Percentiles rank a stretch among this genome's conserved stretches.
Conservation (phyloP, 2,113 vertebrate species). For the Peromyscus californicus region DNA sequence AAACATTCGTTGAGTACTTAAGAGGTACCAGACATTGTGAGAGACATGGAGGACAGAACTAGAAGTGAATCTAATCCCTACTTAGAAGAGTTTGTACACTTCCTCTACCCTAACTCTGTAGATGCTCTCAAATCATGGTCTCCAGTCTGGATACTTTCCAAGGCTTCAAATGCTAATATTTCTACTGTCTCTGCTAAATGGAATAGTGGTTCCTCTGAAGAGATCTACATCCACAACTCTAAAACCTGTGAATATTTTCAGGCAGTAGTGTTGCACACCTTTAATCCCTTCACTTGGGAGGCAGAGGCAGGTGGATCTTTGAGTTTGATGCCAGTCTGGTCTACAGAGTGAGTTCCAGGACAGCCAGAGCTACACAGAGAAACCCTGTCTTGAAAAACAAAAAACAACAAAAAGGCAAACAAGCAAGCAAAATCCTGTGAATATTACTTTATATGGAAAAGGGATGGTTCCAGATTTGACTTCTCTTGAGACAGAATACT, state of each 20-base stretch:
- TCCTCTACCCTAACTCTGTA: not conserved
- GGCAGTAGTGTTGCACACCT: not conserved
- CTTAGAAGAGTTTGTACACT: slow-evolving; percentile 29
- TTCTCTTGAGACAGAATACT: not conserved
- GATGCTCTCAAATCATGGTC: slow-evolving; percentile 26
- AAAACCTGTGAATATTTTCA: not conserved
- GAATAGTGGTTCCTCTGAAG: not conserved
- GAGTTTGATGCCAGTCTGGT: not conserved
- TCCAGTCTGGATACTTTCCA: slow-evolving; percentile 29
- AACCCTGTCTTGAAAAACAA: not conserved
- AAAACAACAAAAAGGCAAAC: not conserved
- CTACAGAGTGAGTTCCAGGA: not conserved
- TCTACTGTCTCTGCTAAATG: not conserved
- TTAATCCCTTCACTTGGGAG: not conserved
- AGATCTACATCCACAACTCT: not conserved
- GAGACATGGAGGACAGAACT: not conserved
- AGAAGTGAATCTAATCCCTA: not conserved
- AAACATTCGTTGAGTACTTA: slow-evolving; percentile 49
- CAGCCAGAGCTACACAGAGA: not conserved
- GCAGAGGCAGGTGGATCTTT: not conserved
- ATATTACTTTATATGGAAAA: not conserved
- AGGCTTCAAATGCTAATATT: not conserved
- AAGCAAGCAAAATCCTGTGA: not conserved
- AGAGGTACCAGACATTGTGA: not conserved
- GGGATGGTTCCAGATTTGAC: not conserved